Conservation (phyloP, 2,113 vertebrate species). For the Salvelinus namaycush region DNA sequence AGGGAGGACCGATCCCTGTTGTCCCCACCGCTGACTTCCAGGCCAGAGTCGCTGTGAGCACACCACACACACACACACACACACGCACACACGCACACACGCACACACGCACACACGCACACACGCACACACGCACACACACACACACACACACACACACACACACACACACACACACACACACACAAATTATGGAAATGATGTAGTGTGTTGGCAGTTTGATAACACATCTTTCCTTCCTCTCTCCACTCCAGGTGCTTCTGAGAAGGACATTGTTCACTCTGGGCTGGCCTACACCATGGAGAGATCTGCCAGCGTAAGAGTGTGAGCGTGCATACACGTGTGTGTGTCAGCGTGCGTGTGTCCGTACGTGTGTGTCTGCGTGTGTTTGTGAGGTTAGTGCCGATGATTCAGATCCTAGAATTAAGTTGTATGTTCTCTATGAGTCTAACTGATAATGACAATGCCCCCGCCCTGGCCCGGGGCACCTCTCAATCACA, state of each 20-base stretch:
- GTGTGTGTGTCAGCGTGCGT: neutral
- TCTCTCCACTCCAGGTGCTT: slow-evolving; percentile 78
- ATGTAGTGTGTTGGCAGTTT: neutral
- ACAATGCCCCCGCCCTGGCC: no score
- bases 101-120: no score
- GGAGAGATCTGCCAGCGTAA: slow-evolving; percentile 95
- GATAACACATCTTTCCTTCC: slow-evolving; percentile 1
- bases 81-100: no score
- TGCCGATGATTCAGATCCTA: no score
- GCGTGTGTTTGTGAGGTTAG: no score
- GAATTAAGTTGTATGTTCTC: no score
- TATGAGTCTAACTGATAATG: no score
- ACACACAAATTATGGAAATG: neutral
- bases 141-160: neutral
- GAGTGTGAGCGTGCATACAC: slow-evolving; percentile 6
- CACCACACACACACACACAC: neutral
- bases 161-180: neutral
- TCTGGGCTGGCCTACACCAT: slow-evolving; percentile 97
- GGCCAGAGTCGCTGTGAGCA: slow-evolving; percentile 91
- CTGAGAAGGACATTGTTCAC: slow-evolving; percentile 98
- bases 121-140: slow-evolving; percentile 42
- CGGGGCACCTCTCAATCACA: no score
- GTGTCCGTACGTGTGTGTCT: neutral
- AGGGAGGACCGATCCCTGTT: slow-evolving; percentile 91
- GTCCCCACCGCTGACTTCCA: slow-evolving; percentile 97